Percentiles rank a stretch among this genome's conserved stretches.
These are phyloP conservation scores for Entomobrya proxima DNA, from an alignment of 2,888 invertebrate species.

Conservation along the genomic window DNA sequence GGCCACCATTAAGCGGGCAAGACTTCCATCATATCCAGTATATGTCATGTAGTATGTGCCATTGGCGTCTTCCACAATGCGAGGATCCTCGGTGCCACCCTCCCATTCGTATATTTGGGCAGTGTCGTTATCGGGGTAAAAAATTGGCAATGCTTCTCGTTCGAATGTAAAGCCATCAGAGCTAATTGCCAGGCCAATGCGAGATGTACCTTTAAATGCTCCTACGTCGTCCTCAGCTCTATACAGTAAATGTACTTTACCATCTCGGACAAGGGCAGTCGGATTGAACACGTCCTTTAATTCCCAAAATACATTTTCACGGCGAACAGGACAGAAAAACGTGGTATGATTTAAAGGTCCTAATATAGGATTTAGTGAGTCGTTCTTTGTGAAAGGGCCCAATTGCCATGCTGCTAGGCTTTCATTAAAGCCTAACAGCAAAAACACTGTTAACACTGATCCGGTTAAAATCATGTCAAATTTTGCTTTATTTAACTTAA, in stretches of 20 bases:
- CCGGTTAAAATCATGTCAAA: too few species aligned
- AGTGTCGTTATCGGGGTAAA: conserved; percentile 69
- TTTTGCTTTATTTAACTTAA: too few species aligned
- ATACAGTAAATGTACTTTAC: conserved; percentile 70
- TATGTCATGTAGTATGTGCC: conserved; percentile 68
- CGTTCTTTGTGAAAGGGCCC: conserved; percentile 70
- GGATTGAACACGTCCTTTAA: conserved; percentile 74
- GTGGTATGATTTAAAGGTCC: conserved; percentile 59
- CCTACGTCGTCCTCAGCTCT: conserved; percentile 73
- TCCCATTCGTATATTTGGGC: conserved; percentile 70
- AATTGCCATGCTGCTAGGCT: conserved; percentile 68
- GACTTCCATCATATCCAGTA: conserved; percentile 69
- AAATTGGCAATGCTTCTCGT: conserved; percentile 64
- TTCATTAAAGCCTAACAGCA: too few species aligned
- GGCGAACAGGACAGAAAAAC: conserved; percentile 71
- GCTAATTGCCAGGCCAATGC: conserved; percentile 72
- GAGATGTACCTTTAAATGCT: conserved; percentile 69
- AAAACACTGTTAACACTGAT: too few species aligned
- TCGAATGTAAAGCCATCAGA: conserved; percentile 68
- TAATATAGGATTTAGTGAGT: conserved; percentile 70
- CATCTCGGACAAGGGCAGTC: conserved; percentile 68
- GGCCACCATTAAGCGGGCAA: conserved; percentile 71
- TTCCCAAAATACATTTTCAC: conserved; percentile 69
- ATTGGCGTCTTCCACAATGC: conserved; percentile 61
- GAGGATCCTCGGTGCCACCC: conserved; percentile 72